Percentiles rank a stretch among this genome's conserved stretches.
Conservation (phyloP, 2,888 invertebrate species). For the Gisinianus flammeolus region DNA sequence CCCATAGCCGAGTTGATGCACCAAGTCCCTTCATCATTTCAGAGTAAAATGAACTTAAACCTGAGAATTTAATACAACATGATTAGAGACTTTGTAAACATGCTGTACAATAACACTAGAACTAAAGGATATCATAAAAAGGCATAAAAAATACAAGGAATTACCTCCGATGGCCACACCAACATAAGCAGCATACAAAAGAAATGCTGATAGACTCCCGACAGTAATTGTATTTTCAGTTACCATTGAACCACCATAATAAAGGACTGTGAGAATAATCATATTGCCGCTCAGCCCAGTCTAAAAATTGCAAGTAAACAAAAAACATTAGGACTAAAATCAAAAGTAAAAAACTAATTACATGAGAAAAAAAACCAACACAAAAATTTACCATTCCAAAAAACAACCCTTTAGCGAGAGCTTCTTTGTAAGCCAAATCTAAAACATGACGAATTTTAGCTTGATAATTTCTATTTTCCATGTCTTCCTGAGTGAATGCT, state of each 20-base stretch:
- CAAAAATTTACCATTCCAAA: slow-evolving; percentile 77
- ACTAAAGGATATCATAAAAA: too few relatives aligned
- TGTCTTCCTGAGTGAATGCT: slow-evolving; percentile 84
- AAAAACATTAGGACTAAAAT: slow-evolving; percentile 36
- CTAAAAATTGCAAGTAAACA: slow-evolving; percentile 64
- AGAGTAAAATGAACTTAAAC: slow-evolving; percentile 90
- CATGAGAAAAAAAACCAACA: slow-evolving; percentile 20
- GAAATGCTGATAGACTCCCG: slow-evolving; percentile 89
- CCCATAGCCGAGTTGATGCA: slow-evolving; percentile 87
- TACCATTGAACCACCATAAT: slow-evolving; percentile 90
- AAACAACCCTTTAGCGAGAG: slow-evolving; percentile 84
- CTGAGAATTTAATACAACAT: too few relatives aligned
- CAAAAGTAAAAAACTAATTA: slow-evolving; percentile 26
- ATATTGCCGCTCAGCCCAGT: slow-evolving; percentile 88
- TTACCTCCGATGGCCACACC: slow-evolving; percentile 82
- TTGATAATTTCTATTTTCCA: slow-evolving; percentile 75
- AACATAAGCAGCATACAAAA: slow-evolving; percentile 92
- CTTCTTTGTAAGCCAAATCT: slow-evolving; percentile 82
- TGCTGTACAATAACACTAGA: too few relatives aligned
- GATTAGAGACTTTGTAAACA: too few relatives aligned
- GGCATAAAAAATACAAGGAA: too few relatives aligned
- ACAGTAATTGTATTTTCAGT: slow-evolving; percentile 75
- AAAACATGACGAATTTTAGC: slow-evolving; percentile 74
- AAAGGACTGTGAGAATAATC: slow-evolving; percentile 87
- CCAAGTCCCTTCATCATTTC: slow-evolving; percentile 93